A percentile compares a stretch with the other conserved stretches of the same genome.
Conservation (phyloP, 2,797 vertebrate genomes). For the Phoeniculus purpureus region DNA sequence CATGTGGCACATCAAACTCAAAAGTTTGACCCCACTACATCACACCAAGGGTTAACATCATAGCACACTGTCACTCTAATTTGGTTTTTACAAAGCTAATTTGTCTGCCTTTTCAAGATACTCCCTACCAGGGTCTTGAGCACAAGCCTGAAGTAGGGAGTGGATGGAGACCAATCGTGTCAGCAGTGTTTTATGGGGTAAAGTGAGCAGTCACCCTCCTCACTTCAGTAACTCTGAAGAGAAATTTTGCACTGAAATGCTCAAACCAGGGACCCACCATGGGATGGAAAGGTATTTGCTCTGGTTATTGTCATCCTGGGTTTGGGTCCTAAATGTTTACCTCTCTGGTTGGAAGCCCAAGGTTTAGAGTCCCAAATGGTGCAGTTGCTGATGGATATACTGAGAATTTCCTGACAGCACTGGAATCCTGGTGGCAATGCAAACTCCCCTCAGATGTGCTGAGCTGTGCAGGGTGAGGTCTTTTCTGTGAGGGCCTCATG, state of each 20-base stretch:
- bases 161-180: fast-evolving
- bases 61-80: not conserved
- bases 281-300: not conserved
- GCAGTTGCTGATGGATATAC: not conserved
- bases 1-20: fast-evolving
- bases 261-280: not conserved
- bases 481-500: not conserved
- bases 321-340: not conserved
- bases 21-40: not conserved
- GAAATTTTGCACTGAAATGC: not conserved
- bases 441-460: not conserved
- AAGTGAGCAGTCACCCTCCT: fast-evolving
- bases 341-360: not conserved
- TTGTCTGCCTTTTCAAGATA: not conserved
- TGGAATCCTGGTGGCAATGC: not conserved
- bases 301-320: not conserved
- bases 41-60: not conserved
- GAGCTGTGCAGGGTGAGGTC: not conserved
- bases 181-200: not conserved
- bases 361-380: fast-evolving
- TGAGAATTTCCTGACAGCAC: not conserved
- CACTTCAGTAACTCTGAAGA: not conserved
- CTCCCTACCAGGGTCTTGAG: not conserved
- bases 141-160: not conserved
- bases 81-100: not conserved